These are phyloP conservation scores for Physeter macrocephalus DNA, from an alignment of 2,113 vertebrate species.

Conservation along the genomic window DNA sequence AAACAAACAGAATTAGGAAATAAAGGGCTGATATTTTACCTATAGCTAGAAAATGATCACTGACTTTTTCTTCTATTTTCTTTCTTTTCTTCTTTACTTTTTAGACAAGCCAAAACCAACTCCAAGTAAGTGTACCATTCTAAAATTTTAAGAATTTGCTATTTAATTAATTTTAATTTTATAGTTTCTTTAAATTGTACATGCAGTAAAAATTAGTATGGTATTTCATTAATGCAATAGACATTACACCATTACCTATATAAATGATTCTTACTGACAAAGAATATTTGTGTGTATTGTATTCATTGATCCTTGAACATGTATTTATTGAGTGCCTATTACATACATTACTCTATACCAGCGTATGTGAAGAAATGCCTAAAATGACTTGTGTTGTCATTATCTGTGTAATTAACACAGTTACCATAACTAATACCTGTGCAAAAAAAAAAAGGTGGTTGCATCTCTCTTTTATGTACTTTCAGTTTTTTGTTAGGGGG, in stretches of 20 bases:
- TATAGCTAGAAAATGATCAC: not conserved
- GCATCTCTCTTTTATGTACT: not conserved
- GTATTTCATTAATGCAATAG: not conserved
- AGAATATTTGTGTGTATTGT: not conserved
- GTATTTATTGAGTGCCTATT: not conserved
- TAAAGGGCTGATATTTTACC: not conserved
- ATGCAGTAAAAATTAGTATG: not conserved
- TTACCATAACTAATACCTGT: not conserved
- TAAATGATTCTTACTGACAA: not conserved
- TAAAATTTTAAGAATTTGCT: not conserved
- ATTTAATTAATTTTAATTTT: not conserved
- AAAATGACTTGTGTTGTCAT: not conserved
- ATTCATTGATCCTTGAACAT: not conserved
- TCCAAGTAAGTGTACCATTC: conserved; percentile 69
- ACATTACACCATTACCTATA: not conserved
- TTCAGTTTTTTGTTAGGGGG: not conserved
- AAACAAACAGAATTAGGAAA: not conserved
- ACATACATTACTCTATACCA: too few relatives aligned
- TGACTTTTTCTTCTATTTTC: not conserved
- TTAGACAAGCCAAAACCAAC: conserved; percentile 72
- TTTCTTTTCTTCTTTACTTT: conserved; percentile 13
- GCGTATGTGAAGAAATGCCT: not conserved
- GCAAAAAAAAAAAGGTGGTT: not conserved
- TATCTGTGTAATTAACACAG: not conserved
- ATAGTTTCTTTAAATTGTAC: not conserved